phyloP scores from a whole-genome alignment of 2,888 invertebrate species.

The Tryphoninae sp. region DNA sequence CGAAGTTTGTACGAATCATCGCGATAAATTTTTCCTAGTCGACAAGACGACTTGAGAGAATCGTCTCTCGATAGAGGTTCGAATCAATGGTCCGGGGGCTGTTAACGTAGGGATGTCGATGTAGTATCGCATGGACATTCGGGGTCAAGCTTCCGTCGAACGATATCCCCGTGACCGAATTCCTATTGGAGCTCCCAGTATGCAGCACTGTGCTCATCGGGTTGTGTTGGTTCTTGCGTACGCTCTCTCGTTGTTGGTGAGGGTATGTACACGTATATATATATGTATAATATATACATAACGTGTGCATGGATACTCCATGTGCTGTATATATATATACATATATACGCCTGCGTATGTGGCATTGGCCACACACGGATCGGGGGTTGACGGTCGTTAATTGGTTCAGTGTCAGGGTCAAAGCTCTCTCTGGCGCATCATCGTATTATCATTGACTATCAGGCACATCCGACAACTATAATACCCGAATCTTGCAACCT shows the following conservation, averaged over 20 bases:
- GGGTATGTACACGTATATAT: slow-evolving; percentile 27
- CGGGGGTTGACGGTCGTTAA: slow-evolving; percentile 79
- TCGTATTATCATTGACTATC: slow-evolving; percentile 80
- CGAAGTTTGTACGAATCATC: too few relatives aligned
- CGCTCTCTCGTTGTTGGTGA: slow-evolving; percentile 56
- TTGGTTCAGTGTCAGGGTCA: slow-evolving; percentile 81
- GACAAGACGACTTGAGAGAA: slow-evolving; percentile 11
- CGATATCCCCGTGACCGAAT: slow-evolving; percentile 65
- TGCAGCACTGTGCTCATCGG: slow-evolving; percentile 55
- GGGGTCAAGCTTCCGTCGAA: slow-evolving; percentile 62
- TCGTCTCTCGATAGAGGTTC: neutral
- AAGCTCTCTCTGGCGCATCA: slow-evolving; percentile 76
- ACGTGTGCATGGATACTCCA: slow-evolving; percentile 53
- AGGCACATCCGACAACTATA: slow-evolving; percentile 65
- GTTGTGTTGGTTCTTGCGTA: slow-evolving; percentile 54
- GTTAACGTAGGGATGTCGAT: slow-evolving; percentile 31
- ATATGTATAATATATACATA: slow-evolving; percentile 39
- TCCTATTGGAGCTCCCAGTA: slow-evolving; percentile 62
- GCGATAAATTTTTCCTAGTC: neutral
- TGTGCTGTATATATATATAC: slow-evolving; percentile 28
- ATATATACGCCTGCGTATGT: slow-evolving; percentile 49
- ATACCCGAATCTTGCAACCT: neutral
- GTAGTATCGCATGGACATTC: slow-evolving; percentile 56
- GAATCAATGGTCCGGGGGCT: neutral
- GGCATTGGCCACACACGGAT: slow-evolving; percentile 75